Percentiles rank a stretch among this genome's conserved stretches.
Conservation (phyloP, 2,797 vertebrate species). For the Hyperoplus lanceolatus region DNA sequence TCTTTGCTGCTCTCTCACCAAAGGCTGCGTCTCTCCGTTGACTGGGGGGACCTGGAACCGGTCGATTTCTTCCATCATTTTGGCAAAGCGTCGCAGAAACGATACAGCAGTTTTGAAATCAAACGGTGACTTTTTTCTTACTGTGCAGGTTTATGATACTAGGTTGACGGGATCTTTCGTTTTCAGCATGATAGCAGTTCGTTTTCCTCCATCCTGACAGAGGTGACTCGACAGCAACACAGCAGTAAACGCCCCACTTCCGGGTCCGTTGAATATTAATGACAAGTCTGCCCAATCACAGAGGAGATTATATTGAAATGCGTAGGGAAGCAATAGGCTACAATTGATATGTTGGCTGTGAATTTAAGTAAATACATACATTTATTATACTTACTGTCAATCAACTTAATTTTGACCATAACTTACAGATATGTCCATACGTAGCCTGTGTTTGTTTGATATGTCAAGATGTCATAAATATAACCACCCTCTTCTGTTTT, state of each 20-base stretch:
- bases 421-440: no score
- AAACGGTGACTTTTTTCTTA: constrained; percentile 35
- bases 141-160: constrained; percentile 43
- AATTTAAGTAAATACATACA: background rate
- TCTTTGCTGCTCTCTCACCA: constrained; percentile 87
- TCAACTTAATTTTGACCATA: no score
- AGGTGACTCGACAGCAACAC: constrained; percentile 92
- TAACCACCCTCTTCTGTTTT: background rate
- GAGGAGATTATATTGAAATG: constrained; percentile 29
- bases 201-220: constrained; percentile 84
- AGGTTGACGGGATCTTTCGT: constrained; percentile 43
- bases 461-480: background rate
- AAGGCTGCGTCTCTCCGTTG: constrained; percentile 93
- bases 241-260: constrained; percentile 86
- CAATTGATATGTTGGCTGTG: background rate
- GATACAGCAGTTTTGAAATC: constrained; percentile 30
- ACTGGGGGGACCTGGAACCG: constrained; percentile 96
- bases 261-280: constrained; percentile 82
- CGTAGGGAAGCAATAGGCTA: constrained; percentile 15
- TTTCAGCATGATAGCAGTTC: constrained; percentile 83
- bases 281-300: constrained; percentile 60
- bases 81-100: constrained; percentile 61
- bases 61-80: constrained; percentile 98
- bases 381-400: background rate
- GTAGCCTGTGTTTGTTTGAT: no score